phyloP scores from a whole-genome alignment of 2,888 invertebrate genomes.

The Tortricodes alternella region DNA sequence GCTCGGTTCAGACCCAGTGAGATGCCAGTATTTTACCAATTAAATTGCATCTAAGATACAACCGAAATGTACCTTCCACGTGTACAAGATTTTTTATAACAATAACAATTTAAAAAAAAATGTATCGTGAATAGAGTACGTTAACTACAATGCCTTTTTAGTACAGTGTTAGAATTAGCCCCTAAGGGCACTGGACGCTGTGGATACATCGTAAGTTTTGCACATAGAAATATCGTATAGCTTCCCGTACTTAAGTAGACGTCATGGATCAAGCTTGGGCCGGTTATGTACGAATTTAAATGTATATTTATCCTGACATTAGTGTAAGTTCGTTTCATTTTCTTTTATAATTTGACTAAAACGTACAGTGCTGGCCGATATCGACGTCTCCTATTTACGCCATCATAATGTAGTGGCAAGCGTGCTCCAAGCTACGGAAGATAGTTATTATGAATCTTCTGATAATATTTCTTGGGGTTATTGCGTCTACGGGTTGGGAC shows the following conservation, averaged over 20 bases:
- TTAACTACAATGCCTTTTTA: slow-evolving; percentile 17
- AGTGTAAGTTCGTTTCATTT: neutral
- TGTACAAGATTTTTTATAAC: slow-evolving; percentile 9
- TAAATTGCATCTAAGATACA: neutral
- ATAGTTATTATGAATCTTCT: neutral
- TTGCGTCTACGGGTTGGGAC: neutral
- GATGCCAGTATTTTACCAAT: neutral
- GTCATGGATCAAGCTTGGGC: neutral
- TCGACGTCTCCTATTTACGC: neutral
- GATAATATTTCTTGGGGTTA: neutral
- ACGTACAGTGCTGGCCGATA: neutral
- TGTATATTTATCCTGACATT: slow-evolving; percentile 1
- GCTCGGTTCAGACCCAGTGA: neutral
- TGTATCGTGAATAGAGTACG: neutral
- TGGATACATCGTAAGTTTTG: slow-evolving; percentile 14
- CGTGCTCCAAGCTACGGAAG: too few species aligned
- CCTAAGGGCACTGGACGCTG: neutral
- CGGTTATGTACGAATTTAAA: slow-evolving; percentile 11
- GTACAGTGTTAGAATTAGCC: neutral
- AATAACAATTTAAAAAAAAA: slow-evolving; percentile 4
- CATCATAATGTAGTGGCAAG: too few species aligned
- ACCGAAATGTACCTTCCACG: slow-evolving; percentile 5
- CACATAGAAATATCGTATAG: slow-evolving; percentile 20
- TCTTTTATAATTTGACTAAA: neutral
- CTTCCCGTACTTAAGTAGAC: slow-evolving; percentile 8